A percentile compares a stretch with the other conserved stretches of the same genome.
phyloP scores from a whole-genome alignment of 2,113 vertebrate genomes.

The Ornithorhynchus anatinus region DNA sequence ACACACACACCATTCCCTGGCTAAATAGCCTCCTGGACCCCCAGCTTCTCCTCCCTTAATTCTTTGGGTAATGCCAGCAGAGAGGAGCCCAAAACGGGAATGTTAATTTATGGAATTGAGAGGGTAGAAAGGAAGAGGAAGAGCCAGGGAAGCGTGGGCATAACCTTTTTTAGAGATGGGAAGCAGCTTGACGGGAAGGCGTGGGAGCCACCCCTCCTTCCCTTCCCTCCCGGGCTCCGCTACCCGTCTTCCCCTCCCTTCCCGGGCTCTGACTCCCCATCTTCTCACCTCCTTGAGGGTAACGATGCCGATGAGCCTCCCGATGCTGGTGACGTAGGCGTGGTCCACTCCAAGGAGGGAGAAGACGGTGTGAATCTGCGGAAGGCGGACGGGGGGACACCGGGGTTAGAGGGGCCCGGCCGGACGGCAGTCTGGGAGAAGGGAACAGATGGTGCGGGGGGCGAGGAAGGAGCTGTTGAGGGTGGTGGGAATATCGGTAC shows the following conservation, averaged over 20 bases:
- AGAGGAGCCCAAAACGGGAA: too few species aligned
- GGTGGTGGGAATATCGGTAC: too few species aligned
- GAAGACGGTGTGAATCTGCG: constrained; percentile 95
- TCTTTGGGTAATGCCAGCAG: too few species aligned
- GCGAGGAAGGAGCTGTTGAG: too few species aligned
- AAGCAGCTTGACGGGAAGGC: too few species aligned
- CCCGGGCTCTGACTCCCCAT: neutral
- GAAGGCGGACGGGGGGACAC: neutral
- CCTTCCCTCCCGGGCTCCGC: neutral
- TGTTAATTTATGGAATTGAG: too few species aligned
- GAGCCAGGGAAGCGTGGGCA: neutral
- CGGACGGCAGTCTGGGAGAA: neutral
- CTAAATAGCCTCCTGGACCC: too few species aligned
- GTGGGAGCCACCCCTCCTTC: neutral
- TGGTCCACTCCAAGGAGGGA: constrained; percentile 94
- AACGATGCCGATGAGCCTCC: constrained; percentile 93
- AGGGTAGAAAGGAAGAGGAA: neutral
- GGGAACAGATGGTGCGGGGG: neutral
- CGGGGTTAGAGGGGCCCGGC: neutral
- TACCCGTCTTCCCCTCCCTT: fast-evolving
- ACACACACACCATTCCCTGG: too few species aligned
- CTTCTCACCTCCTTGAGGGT: constrained; percentile 91
- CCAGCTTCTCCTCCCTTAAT: too few species aligned
- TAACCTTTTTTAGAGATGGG: neutral
- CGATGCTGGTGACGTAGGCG: constrained; percentile 95